Conservation (phyloP, 2,888 invertebrate species). For the Heliothis peltigera region DNA sequence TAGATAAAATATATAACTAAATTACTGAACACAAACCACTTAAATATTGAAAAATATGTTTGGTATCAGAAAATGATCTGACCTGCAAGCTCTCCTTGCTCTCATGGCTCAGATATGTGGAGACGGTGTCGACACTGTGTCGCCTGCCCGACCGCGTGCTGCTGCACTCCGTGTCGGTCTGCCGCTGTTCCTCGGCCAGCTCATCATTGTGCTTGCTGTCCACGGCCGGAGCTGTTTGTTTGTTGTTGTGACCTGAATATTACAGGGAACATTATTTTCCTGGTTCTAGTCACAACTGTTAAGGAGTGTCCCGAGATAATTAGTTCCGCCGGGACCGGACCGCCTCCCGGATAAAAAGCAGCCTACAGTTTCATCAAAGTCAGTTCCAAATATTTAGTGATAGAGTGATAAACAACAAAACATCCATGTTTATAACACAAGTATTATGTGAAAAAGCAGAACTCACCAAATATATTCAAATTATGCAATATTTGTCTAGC, state of each 20-base stretch:
- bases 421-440: too few relatives aligned
- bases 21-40: too few relatives aligned
- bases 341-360: too few relatives aligned
- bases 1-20: too few relatives aligned
- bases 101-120: slow-evolving; percentile 96
- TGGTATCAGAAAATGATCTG: not conserved
- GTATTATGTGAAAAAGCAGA: not conserved
- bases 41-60: too few relatives aligned
- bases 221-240: slow-evolving; percentile 40
- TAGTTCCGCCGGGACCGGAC: not conserved
- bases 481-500: slow-evolving; percentile 95
- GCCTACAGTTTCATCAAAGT: too few relatives aligned
- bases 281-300: too few relatives aligned
- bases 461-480: slow-evolving; percentile 94
- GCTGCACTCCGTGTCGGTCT: slow-evolving; percentile 92
- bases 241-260: slow-evolving; percentile 81
- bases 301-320: not conserved
- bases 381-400: too few relatives aligned
- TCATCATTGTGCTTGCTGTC: slow-evolving; percentile 47
- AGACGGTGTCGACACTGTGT: slow-evolving; percentile 96
- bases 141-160: slow-evolving; percentile 94
- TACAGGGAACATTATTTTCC: not conserved
- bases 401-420: too few relatives aligned
- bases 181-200: slow-evolving; percentile 71
- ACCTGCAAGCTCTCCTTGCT: slow-evolving; percentile 92